phyloP scores from a whole-genome alignment of 2,888 invertebrate genomes.

The Idaea biselata region DNA sequence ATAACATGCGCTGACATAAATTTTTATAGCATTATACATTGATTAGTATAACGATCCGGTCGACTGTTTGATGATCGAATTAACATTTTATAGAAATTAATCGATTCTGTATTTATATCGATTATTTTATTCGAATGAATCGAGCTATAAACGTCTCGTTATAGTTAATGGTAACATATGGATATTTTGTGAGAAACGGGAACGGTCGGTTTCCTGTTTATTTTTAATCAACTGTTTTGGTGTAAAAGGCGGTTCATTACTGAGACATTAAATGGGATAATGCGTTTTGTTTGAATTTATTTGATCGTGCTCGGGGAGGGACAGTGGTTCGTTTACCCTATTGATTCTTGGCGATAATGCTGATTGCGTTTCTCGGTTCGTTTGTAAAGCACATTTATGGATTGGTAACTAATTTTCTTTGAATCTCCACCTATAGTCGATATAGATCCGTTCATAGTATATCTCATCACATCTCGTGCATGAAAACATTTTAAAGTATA shows the following conservation, averaged over 20 bases:
- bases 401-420: too few species aligned
- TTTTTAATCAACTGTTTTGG: slow-evolving; percentile 51
- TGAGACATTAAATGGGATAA: not conserved
- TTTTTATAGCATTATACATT: slow-evolving; percentile 69
- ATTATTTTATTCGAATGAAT: slow-evolving; percentile 57
- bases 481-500: too few species aligned
- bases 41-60: slow-evolving; percentile 72
- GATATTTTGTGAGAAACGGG: slow-evolving; percentile 55
- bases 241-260: slow-evolving; percentile 19
- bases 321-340: not conserved
- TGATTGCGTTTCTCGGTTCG: not conserved
- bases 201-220: slow-evolving; percentile 62
- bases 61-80: slow-evolving; percentile 73
- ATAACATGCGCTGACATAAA: slow-evolving; percentile 56
- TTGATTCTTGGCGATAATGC: not conserved
- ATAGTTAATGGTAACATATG: slow-evolving; percentile 74
- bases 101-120: slow-evolving; percentile 68
- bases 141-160: slow-evolving; percentile 73
- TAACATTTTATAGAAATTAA: slow-evolving; percentile 76
- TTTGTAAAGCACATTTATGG: not conserved
- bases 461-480: too few species aligned
- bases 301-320: not conserved
- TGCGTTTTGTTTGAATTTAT: not conserved
- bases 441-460: too few species aligned
- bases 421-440: too few species aligned